Evolutionary conservation across 1,140 invertebrate genomes (phyloP).

Genomic region (Nasonia giraulti): DNA sequence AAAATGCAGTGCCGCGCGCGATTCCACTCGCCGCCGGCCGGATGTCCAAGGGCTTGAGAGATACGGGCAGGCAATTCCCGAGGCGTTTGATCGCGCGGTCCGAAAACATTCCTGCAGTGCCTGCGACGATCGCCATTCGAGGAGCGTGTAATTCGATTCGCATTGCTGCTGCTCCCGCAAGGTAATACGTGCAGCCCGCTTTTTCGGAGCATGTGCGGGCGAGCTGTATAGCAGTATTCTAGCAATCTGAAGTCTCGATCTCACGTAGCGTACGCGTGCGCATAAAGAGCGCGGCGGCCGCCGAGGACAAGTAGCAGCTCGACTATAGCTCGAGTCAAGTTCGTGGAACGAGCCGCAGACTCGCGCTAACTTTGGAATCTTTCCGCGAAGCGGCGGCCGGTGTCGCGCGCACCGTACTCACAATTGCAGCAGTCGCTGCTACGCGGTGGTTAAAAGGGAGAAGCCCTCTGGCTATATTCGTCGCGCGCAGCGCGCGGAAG

Average conservation of each 20-base stretch:
- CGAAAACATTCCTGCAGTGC: neutral
- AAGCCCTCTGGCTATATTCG: conserved; percentile 41
- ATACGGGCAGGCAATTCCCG: no score
- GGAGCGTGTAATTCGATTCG: conserved; percentile 30
- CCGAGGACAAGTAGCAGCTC: neutral
- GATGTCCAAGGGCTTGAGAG: neutral
- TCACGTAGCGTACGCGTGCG: neutral
- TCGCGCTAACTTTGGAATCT: conserved; percentile 46
- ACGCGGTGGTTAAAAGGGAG: conserved; percentile 8
- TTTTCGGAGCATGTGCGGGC: no score
- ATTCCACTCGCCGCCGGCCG: neutral
- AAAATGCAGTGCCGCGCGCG: neutral
- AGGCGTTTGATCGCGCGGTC: neutral
- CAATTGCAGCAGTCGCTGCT: neutral
- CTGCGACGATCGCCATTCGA: conserved; percentile 35
- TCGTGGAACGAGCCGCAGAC: conserved; percentile 17
- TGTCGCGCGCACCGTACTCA: neutral
- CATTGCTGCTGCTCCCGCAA: neutral
- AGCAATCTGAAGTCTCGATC: no score
- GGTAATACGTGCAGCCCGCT: no score
- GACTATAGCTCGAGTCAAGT: conserved; percentile 14
- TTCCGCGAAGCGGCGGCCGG: conserved; percentile 27
- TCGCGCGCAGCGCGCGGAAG: conserved; percentile 25
- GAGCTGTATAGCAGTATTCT: no score
- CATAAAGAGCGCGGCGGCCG: neutral